These are phyloP conservation scores for Corydoras sp. DNA, from an alignment of 2,113 vertebrate genomes.

Conservation along the genomic window DNA sequence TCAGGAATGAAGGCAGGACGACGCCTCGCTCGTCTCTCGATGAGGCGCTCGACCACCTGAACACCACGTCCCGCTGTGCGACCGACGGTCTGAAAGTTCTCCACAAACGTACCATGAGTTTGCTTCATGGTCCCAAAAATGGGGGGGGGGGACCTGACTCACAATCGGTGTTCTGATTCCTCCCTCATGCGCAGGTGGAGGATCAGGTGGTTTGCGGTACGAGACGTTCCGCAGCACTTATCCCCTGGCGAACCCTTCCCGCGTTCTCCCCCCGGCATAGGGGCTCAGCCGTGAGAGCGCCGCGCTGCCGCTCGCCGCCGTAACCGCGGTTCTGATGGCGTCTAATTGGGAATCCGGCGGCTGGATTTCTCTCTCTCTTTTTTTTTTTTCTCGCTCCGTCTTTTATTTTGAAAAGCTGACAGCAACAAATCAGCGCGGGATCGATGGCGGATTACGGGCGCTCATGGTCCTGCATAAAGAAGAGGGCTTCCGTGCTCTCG, in stretches of 20 bases:
- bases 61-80: no score
- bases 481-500: conserved; percentile 48
- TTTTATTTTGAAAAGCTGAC: conserved; percentile 68
- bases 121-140: no score
- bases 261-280: background rate
- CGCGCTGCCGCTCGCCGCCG: conserved; percentile 55
- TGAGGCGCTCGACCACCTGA: no score
- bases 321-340: conserved; percentile 65
- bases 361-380: conserved; percentile 23
- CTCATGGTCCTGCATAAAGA: conserved; percentile 71
- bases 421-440: conserved; percentile 68
- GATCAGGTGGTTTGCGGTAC: no score
- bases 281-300: conserved; percentile 44
- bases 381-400: conserved; percentile 44
- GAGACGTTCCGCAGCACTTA: no score
- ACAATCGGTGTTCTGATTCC: no score
- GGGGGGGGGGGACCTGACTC: no score
- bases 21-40: background rate
- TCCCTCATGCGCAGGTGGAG: no score
- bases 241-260: no score
- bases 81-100: no score
- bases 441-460: conserved; percentile 70
- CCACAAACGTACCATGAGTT: no score
- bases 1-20: no score
- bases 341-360: conserved; percentile 58